Evolutionary conservation across 1,140 invertebrate genomes (phyloP).

Genomic region (Trichomalopsis sarcophagae): DNA sequence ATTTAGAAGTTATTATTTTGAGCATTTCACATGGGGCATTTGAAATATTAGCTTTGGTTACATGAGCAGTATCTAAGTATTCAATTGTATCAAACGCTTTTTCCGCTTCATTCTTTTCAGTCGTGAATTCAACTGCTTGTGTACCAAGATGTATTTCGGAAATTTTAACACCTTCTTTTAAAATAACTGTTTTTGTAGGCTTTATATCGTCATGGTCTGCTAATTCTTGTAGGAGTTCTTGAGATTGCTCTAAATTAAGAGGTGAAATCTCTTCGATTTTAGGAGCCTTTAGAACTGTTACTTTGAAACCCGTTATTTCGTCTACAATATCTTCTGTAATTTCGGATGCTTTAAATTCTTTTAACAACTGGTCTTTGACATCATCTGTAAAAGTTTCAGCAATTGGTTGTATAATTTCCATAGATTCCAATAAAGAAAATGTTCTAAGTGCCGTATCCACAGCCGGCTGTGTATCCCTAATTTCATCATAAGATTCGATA

Average conservation of each 20-base stretch:
- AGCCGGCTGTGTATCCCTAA: not conserved
- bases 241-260: not conserved
- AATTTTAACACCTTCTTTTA: conserved; percentile 2
- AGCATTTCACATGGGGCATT: not conserved
- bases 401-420: not conserved
- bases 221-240: conserved; percentile 66
- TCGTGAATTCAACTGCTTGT: conserved; percentile 5
- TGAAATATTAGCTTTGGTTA: conserved; percentile 47
- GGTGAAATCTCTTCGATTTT: conserved; percentile 18
- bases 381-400: conserved; percentile 54
- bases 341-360: conserved; percentile 49
- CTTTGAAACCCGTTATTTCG: conserved; percentile 44
- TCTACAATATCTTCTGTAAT: conserved; percentile 45
- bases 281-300: conserved; percentile 37
- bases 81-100: not conserved
- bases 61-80: conserved; percentile 56
- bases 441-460: not conserved
- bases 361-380: conserved; percentile 49
- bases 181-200: conserved; percentile 59
- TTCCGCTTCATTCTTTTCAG: conserved; percentile 52
- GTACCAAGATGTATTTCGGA: not conserved
- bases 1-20: not conserved
- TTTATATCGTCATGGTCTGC: conserved; percentile 69
- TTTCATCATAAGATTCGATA: conserved; percentile 2
- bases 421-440: not conserved